These are phyloP conservation scores for Chionoecetes opilio DNA, from an alignment of 1,140 invertebrate species.

Conservation along the genomic window DNA sequence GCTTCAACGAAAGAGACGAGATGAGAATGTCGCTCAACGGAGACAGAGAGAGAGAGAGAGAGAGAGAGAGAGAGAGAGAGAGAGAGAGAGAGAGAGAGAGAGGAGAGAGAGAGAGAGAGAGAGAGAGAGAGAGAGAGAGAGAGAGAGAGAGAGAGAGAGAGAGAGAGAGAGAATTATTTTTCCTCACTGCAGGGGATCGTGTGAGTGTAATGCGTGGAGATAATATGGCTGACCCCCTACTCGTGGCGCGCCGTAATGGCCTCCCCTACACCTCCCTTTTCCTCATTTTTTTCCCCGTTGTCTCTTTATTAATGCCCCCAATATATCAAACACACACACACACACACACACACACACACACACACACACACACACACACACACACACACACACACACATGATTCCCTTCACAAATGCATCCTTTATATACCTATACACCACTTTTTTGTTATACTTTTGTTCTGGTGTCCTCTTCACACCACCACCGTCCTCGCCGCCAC, in stretches of 20 bases:
- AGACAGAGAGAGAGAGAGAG: slow-evolving; percentile 56
- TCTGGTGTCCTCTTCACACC: not conserved
- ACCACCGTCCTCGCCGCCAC: not conserved
- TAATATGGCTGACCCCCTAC: not conserved
- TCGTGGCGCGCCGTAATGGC: not conserved
- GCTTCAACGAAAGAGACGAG: not conserved
- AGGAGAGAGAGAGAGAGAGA: not conserved
- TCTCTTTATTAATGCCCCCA: not conserved
- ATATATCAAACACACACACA: not conserved
- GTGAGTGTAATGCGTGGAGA: slow-evolving; percentile 18
- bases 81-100: slow-evolving; percentile 43
- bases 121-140: slow-evolving; percentile 8
- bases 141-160: slow-evolving; percentile 8
- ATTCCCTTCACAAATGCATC: too few species aligned
- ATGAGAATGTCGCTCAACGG: not conserved
- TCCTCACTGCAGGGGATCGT: not conserved
- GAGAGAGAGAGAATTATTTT: not conserved
- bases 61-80: slow-evolving; percentile 58
- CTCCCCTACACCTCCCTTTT: not conserved
- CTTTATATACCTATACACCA: too few species aligned
- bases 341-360: slow-evolving; percentile 27
- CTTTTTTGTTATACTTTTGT: not conserved
- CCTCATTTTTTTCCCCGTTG: not conserved
- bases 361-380: slow-evolving; percentile 1
- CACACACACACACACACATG: slow-evolving; percentile 1